phyloP scores from a whole-genome alignment of 2,797 vertebrate species.

The Atherinosoma microstoma region DNA sequence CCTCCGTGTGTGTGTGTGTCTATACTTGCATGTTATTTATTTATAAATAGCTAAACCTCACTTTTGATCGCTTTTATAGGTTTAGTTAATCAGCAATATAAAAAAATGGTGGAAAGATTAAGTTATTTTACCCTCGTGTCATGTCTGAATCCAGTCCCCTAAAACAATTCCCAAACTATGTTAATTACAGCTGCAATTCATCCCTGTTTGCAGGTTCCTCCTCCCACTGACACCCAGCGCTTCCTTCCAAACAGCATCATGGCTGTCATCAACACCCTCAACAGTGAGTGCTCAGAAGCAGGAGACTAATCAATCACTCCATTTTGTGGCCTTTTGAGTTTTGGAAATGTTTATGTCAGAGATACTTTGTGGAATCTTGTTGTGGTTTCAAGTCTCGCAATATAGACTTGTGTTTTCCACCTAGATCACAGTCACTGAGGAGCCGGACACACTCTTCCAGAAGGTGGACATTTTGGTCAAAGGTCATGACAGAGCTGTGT shows the following conservation, averaged over 20 bases:
- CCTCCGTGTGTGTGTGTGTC: too few species aligned
- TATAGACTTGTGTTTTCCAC: background rate
- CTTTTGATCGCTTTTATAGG: too few species aligned
- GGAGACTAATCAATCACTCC: background rate
- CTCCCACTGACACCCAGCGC: conserved; percentile 35
- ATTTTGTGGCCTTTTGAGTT: background rate
- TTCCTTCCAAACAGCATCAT: conserved; percentile 67
- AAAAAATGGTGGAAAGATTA: too few species aligned
- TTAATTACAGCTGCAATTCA: background rate
- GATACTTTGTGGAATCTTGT: background rate
- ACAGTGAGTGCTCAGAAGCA: conserved; percentile 57
- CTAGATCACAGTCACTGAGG: conserved; percentile 89
- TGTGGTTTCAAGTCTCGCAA: background rate
- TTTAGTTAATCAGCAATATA: too few species aligned
- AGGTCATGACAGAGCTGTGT: conserved; percentile 90
- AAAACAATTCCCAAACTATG: accelerated
- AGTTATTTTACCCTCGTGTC: background rate
- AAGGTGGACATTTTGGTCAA: conserved; percentile 91
- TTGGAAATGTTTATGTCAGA: background rate
- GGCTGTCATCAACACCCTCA: conserved; percentile 49
- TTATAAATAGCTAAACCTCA: too few species aligned
- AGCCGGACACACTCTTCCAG: conserved; percentile 90
- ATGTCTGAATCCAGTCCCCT: background rate
- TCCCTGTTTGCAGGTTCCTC: conserved; percentile 43
- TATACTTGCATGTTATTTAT: too few species aligned